Conservation (phyloP, 2,113 vertebrate genomes). For the Neotoma lepida region DNA sequence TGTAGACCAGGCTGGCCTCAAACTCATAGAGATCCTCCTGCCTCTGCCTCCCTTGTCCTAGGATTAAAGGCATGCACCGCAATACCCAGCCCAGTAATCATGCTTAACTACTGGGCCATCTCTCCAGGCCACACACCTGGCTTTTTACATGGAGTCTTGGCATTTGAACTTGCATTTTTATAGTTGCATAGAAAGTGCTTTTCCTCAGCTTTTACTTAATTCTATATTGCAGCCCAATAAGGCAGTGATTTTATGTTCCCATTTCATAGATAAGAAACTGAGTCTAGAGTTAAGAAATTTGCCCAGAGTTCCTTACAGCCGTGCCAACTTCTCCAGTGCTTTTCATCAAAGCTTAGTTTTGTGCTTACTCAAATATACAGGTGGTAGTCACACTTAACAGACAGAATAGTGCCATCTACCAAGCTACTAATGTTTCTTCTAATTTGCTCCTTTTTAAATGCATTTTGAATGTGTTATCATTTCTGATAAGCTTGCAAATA, state of each 20-base stretch:
- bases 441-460: background rate
- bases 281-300: background rate
- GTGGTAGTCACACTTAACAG: background rate
- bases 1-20: background rate
- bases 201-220: background rate
- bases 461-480: background rate
- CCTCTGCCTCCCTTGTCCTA: background rate
- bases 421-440: background rate
- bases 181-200: background rate
- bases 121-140: background rate
- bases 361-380: background rate
- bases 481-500: background rate
- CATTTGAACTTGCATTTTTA: background rate
- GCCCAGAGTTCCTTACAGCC: background rate
- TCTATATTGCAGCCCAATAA: background rate
- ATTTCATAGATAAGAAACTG: background rate
- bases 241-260: background rate
- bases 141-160: background rate
- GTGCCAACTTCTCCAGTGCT: background rate
- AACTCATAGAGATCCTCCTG: background rate
- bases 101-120: background rate
- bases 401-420: background rate
- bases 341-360: background rate
- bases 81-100: background rate
- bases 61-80: background rate